Conservation (phyloP, 2,113 vertebrate species). For the Reinhardtius hippoglossoides region DNA sequence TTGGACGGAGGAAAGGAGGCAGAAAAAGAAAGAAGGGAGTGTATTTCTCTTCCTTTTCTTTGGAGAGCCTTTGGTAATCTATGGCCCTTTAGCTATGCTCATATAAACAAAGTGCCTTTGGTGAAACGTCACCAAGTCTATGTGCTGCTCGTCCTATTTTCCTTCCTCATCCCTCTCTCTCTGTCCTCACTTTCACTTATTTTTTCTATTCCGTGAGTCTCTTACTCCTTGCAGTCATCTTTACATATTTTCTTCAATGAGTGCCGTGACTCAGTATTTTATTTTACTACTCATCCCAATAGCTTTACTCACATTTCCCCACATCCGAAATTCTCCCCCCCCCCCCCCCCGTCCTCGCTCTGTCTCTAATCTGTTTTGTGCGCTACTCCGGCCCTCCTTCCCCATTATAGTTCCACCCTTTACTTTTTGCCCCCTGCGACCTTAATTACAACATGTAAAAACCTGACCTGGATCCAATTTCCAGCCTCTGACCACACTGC, state of each 20-base stretch:
- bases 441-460: constrained; percentile 82
- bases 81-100: constrained; percentile 3
- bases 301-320: not conserved
- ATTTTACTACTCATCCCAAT: too few relatives aligned
- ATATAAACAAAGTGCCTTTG: constrained; percentile 14
- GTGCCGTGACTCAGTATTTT: not conserved
- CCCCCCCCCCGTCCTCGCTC: not conserved
- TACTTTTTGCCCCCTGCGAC: constrained; percentile 54
- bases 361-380: not conserved
- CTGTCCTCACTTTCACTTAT: not conserved
- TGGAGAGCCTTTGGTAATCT: constrained; percentile 6
- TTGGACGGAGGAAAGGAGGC: not conserved
- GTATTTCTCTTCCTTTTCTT: constrained; percentile 5
- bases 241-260: not conserved
- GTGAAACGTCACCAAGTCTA: not conserved
- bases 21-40: not conserved
- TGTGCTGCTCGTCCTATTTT: constrained; percentile 3
- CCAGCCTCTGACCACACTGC: constrained; percentile 53
- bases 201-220: not conserved
- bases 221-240: not conserved
- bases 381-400: not conserved
- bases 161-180: not conserved
- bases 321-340: not conserved
- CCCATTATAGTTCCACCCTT: constrained; percentile 1
- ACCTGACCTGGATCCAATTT: constrained; percentile 75